Base-by-base conservation (phyloP, 2,113 vertebrate genomes). In the Leucopsar rothschildi region DNA sequence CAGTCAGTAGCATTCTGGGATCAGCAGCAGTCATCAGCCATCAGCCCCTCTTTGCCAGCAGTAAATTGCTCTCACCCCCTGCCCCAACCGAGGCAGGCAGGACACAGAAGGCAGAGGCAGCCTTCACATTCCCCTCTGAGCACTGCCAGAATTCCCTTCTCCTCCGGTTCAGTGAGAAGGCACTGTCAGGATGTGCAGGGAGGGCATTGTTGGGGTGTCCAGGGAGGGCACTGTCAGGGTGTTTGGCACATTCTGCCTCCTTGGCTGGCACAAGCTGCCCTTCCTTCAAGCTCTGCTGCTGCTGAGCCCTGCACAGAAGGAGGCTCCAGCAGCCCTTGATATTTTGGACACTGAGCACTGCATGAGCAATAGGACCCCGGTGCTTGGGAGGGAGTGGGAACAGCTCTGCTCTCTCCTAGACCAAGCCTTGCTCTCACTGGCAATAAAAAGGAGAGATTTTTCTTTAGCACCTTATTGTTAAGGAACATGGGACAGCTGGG, bases 321-420 rank as follows among this genome's bases (percentile, higher is more conserved):
- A 90, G 92, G 80, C 85, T 93, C n/a, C 83, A 92, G 89, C 82
- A 92, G 79, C 68, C 61, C 76, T 90, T 39, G 57, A 22, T 92
- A 87, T 79, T 96, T 86, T 56, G 80, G 96, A 85, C 63, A 31
- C 22, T 3, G 45, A 93, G 59, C 0, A 3, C 65, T 66, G 70
- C 79, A 33, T 66, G 79, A 92, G 53, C 72, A 91, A 10, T 63
- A 59, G 64, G 82, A 50, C 11, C 0, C 0, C 0, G 0, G 66
- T 57, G 60, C 35, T 65, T 39, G 56, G 40, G 70, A 52, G 27
- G 27, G 45, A 52, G 50, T 66, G 20, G 28, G 19, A 82, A 24
- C 12, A 33, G 71, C 37, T 91, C 28, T 68, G 56, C 24, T 29
- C 47, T 42, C 47, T 75, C 39, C 19, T 0, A 0, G 27, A 25